A percentile compares a stretch with the other conserved stretches of the same genome.
These are phyloP conservation scores for Molossus alvarezi DNA, from an alignment of 2,797 vertebrate genomes.

Conservation along the genomic window DNA sequence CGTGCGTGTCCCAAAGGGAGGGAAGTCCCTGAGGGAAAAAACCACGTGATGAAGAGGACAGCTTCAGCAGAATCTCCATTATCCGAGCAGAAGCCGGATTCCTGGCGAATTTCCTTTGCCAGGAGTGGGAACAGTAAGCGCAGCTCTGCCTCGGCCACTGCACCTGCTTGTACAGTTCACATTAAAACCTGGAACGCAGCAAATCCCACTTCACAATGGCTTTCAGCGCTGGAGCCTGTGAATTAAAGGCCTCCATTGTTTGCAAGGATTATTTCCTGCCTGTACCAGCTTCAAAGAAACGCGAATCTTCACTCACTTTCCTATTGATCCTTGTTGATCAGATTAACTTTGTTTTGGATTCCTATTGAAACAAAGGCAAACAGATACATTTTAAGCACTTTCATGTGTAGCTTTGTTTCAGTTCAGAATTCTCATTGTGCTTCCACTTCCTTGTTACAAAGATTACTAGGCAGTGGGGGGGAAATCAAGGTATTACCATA, in stretches of 20 bases:
- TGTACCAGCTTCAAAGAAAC: constrained; percentile 91
- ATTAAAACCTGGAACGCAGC: constrained; percentile 95
- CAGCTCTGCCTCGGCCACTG: constrained; percentile 92
- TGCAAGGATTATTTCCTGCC: constrained; percentile 90
- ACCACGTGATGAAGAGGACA: accelerated
- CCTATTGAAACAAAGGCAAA: constrained; percentile 90
- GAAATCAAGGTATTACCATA: constrained; percentile 89
- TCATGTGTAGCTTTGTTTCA: constrained; percentile 85
- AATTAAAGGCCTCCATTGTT: constrained; percentile 91
- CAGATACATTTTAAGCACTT: constrained; percentile 89
- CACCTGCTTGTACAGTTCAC: constrained; percentile 96
- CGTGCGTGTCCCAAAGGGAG: accelerated
- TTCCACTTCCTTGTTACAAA: constrained; percentile 85
- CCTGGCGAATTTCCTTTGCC: constrained; percentile 83
- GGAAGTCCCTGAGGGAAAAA: background rate
- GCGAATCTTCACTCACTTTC: constrained; percentile 90
- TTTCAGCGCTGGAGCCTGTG: constrained; percentile 89
- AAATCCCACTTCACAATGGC: constrained; percentile 96
- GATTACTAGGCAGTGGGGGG: constrained; percentile 84
- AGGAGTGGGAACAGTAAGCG: constrained; percentile 89
- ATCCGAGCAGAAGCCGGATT: background rate
- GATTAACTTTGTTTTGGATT: constrained; percentile 93
- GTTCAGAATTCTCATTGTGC: constrained; percentile 69
- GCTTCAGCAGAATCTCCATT: background rate
- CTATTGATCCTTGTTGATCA: constrained; percentile 91